Conservation (phyloP, 2,113 vertebrate genomes). For the Ploceus nigricollis region DNA sequence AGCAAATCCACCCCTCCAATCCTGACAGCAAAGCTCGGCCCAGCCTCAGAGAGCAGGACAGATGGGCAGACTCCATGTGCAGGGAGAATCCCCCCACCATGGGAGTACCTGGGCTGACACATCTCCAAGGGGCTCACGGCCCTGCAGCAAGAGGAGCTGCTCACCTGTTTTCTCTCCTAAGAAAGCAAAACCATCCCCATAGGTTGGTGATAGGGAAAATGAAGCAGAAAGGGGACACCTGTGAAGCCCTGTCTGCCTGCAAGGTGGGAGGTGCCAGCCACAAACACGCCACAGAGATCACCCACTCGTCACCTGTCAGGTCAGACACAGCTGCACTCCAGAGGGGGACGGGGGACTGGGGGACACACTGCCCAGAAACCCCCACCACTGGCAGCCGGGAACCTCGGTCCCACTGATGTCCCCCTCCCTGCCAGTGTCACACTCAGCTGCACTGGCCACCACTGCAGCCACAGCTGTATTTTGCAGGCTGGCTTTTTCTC, state of each 20-base stretch:
- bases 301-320: fast-evolving
- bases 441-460: neutral
- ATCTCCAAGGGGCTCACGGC: fast-evolving
- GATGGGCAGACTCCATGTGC: neutral
- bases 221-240: fast-evolving
- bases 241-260: neutral
- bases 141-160: neutral
- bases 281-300: neutral
- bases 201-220: neutral
- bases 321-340: neutral
- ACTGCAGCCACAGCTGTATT: fast-evolving
- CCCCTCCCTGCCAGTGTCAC: neutral
- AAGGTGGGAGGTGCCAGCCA: neutral
- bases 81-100: no score
- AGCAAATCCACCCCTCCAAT: neutral
- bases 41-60: neutral
- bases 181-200: neutral
- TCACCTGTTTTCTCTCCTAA: neutral
- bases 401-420: fast-evolving
- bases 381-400: fast-evolving
- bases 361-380: neutral
- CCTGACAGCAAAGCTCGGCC: neutral
- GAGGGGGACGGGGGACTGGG: fast-evolving
- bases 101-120: fast-evolving
- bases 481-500: neutral